Evolutionary conservation across 2,113 vertebrate genomes (phyloP).

Genomic region (Pomatorhinus ruficollis): DNA sequence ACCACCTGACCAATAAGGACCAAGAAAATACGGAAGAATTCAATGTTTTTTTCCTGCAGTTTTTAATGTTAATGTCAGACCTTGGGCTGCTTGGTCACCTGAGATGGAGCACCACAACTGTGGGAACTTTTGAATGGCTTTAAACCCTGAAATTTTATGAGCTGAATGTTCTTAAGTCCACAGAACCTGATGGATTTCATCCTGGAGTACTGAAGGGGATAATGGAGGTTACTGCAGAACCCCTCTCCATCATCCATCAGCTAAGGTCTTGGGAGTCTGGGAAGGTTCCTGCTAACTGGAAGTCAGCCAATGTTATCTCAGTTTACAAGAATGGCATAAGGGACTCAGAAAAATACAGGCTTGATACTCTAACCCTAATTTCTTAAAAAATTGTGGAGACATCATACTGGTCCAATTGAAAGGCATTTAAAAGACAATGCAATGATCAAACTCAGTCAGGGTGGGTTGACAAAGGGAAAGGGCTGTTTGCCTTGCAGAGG

Average conservation of each 20-base stretch:
- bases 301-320: not conserved
- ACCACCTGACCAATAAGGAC: not conserved
- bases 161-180: not conserved
- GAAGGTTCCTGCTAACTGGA: not conserved
- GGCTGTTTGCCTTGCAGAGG: not conserved
- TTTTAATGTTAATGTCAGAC: not conserved
- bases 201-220: not conserved
- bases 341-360: not conserved
- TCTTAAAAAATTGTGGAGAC: not conserved
- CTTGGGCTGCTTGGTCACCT: not conserved
- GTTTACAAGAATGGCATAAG: not conserved
- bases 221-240: fast-evolving
- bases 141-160: not conserved
- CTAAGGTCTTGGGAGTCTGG: not conserved
- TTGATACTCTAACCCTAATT: not conserved
- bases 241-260: not conserved
- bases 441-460: not conserved
- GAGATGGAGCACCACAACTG: not conserved
- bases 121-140: not conserved
- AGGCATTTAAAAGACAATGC: not conserved
- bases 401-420: not conserved
- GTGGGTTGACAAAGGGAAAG: not conserved
- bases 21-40: not conserved
- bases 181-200: not conserved
- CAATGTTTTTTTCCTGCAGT: not conserved